Percentiles rank a stretch among this genome's conserved stretches.
Conservation (phyloP, 2,113 vertebrate species). For the Illadopsis cleaveri region DNA sequence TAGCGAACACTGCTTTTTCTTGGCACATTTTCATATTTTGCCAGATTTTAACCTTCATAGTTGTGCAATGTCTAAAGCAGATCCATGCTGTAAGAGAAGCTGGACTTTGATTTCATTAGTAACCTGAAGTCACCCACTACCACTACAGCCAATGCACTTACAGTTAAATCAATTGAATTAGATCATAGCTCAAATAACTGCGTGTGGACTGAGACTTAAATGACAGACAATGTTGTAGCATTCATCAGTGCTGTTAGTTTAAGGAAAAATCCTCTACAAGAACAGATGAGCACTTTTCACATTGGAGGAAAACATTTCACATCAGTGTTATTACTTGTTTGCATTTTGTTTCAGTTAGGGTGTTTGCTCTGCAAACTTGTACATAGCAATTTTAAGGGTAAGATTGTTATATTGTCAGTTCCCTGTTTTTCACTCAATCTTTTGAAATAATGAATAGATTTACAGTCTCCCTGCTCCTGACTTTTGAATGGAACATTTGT, state of each 20-base stretch:
- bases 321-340: not conserved
- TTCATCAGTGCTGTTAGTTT: not conserved
- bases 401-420: not conserved
- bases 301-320: not conserved
- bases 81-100: not conserved
- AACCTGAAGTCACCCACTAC: not conserved
- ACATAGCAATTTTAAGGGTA: not conserved
- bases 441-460: not conserved
- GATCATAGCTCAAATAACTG: not conserved
- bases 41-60: not conserved
- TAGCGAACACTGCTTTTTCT: not conserved
- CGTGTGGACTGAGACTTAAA: not conserved
- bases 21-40: not conserved
- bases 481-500: not conserved
- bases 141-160: not conserved
- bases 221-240: not conserved
- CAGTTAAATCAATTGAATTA: not conserved
- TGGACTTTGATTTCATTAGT: not conserved
- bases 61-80: not conserved
- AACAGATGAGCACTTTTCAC: not conserved
- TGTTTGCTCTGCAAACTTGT: not conserved
- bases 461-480: not conserved
- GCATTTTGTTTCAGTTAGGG: not conserved
- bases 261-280: not conserved
- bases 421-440: fast-evolving